Percentiles rank a stretch among this genome's conserved stretches.
phyloP scores from a whole-genome alignment of 1,140 invertebrate species.

The Propsilocerus akamusi region DNA sequence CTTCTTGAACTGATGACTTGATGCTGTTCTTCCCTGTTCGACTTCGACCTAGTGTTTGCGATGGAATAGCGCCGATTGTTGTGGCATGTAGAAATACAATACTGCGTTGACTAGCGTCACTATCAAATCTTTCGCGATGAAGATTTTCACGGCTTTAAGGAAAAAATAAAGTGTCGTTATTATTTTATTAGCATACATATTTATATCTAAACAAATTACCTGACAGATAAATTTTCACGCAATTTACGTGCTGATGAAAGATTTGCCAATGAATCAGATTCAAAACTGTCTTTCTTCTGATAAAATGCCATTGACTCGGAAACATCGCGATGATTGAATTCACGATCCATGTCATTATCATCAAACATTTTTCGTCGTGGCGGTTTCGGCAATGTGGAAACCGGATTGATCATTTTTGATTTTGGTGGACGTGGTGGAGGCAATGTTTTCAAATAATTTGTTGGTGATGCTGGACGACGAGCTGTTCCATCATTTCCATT shows the following conservation, averaged over 20 bases:
- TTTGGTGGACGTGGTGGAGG: constrained; percentile 15
- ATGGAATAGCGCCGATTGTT: constrained; percentile 31
- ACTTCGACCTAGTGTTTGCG: constrained; percentile 18
- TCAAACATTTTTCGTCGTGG: background rate
- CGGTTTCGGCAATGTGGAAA: background rate
- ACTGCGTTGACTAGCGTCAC: constrained; percentile 58
- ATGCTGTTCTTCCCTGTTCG: constrained; percentile 51
- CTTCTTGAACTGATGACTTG: constrained; percentile 23
- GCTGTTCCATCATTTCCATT: constrained; percentile 10
- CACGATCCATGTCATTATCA: background rate
- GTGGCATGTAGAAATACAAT: constrained; percentile 64
- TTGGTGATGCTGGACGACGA: constrained; percentile 7
- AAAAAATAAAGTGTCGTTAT: background rate
- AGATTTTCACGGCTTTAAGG: background rate
- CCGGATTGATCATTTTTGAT: constrained; percentile 5
- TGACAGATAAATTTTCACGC: background rate
- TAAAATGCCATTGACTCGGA: no score
- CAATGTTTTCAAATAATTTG: background rate
- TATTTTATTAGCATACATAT: no score
- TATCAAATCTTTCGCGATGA: background rate
- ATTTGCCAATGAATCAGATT: background rate
- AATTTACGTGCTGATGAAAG: background rate
- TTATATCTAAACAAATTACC: background rate
- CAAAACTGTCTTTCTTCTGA: background rate
- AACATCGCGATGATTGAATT: background rate